phyloP scores from a whole-genome alignment of 2,797 vertebrate species.

The Furcifer pardalis region DNA sequence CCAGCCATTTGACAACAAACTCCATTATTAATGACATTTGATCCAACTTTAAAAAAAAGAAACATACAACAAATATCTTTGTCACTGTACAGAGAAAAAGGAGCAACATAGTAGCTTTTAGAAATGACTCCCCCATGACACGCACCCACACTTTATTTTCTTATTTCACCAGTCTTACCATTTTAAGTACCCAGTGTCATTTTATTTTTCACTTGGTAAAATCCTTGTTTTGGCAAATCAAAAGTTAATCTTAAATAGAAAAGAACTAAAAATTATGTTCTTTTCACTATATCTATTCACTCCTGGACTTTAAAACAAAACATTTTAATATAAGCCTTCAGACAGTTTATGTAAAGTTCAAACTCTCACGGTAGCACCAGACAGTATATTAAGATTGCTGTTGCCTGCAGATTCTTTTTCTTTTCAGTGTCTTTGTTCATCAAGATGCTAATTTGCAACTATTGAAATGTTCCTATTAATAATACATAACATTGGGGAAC shows the following conservation, averaged over 20 bases:
- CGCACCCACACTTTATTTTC: background rate
- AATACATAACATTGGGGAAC: constrained; percentile 60
- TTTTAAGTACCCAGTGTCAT: background rate
- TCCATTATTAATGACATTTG: constrained; percentile 27
- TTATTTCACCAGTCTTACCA: constrained; percentile 22
- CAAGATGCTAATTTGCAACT: constrained; percentile 59
- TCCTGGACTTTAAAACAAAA: background rate
- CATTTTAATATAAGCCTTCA: background rate
- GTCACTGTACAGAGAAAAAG: constrained; percentile 21
- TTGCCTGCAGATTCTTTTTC: constrained; percentile 21
- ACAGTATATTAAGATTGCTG: constrained; percentile 27
- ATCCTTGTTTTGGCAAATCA: accelerated
- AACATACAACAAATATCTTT: constrained; percentile 31
- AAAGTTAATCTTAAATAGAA: background rate
- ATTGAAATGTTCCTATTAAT: constrained; percentile 62
- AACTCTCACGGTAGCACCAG: background rate
- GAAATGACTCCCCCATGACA: background rate
- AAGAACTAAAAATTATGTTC: background rate
- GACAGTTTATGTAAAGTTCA: constrained; percentile 14
- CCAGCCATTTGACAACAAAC: background rate
- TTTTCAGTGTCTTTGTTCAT: constrained; percentile 40
- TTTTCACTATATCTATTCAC: constrained; percentile 9
- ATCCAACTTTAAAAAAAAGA: constrained; percentile 1
- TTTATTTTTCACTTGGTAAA: constrained; percentile 30
- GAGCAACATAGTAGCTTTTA: background rate